Conservation (phyloP, 2,888 invertebrate genomes). For the Lepidonotus clava region DNA sequence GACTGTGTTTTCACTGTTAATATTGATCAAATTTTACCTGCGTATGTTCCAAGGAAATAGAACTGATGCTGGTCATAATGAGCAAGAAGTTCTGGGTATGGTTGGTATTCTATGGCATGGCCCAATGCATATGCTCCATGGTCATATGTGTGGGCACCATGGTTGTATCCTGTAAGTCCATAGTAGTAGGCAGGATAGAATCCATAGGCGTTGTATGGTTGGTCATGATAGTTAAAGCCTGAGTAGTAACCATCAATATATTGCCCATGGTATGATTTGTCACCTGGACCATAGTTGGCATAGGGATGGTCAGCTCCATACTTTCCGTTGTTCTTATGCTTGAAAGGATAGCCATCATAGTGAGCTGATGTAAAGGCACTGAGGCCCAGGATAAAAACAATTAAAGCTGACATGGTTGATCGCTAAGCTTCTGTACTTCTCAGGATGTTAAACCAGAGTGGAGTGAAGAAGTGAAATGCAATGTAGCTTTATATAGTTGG, state of each 20-base stretch:
- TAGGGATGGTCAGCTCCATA: conserved; percentile 8
- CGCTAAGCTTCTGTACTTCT: no score
- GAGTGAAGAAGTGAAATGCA: no score
- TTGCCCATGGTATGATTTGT: background rate
- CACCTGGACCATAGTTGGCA: conserved; percentile 17
- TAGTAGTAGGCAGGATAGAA: background rate
- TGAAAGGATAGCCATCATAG: conserved; percentile 20
- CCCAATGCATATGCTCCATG: background rate
- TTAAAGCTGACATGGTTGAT: background rate
- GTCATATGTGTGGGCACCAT: background rate
- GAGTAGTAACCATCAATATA: background rate
- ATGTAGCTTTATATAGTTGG: no score
- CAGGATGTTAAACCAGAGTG: no score
- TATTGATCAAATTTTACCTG: no score
- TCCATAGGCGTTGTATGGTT: background rate
- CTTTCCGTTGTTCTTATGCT: conserved; percentile 27
- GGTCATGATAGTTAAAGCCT: background rate
- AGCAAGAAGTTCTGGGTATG: no score
- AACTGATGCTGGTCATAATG: no score
- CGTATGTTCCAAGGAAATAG: no score
- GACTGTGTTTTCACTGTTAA: no score
- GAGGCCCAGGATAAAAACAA: background rate
- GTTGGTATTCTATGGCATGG: no score
- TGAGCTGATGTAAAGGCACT: conserved; percentile 9
- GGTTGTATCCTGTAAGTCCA: background rate